phyloP scores from a whole-genome alignment of 2,113 vertebrate genomes.

The Emberiza fucata region DNA sequence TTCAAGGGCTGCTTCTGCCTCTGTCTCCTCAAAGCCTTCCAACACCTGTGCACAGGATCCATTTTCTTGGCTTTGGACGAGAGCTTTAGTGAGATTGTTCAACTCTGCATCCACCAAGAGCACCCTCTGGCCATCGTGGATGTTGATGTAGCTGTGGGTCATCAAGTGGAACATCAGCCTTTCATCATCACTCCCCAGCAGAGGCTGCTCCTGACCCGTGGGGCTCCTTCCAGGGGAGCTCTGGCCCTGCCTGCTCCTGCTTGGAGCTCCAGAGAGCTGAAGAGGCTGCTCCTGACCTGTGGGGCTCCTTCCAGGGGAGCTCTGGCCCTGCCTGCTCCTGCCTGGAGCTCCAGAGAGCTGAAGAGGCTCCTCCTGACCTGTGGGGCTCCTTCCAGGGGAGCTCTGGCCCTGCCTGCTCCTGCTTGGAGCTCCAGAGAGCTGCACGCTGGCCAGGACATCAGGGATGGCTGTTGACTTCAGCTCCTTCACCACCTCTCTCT shows the following conservation, averaged over 20 bases:
- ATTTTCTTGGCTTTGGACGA: background rate
- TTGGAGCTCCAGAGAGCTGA: slow-evolving; percentile 60
- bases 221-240: background rate
- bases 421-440: slow-evolving; percentile 62
- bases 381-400: background rate
- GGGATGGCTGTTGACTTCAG: slow-evolving; percentile 78
- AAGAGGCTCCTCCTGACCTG: background rate
- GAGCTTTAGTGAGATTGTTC: slow-evolving; percentile 8
- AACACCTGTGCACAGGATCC: background rate
- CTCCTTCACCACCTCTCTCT: slow-evolving; percentile 58
- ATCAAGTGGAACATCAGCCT: slow-evolving; percentile 80
- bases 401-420: slow-evolving; percentile 55
- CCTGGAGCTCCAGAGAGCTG: slow-evolving; percentile 63
- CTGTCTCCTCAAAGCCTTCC: slow-evolving; percentile 5
- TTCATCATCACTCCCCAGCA: slow-evolving; percentile 29
- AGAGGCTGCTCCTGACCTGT: background rate
- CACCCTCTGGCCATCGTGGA: slow-evolving; percentile 81
- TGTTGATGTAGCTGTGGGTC: slow-evolving; percentile 87
- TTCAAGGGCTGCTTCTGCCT: background rate
- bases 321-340: slow-evolving; percentile 54
- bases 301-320: background rate
- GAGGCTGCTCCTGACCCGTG: background rate
- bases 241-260: slow-evolving; percentile 58
- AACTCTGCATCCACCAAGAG: slow-evolving; percentile 81
- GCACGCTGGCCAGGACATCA: slow-evolving; percentile 76